Percentiles rank a stretch among this genome's conserved stretches.
Conservation (phyloP, 2,888 invertebrate species). For the Dyspetes luteomarginatus region DNA sequence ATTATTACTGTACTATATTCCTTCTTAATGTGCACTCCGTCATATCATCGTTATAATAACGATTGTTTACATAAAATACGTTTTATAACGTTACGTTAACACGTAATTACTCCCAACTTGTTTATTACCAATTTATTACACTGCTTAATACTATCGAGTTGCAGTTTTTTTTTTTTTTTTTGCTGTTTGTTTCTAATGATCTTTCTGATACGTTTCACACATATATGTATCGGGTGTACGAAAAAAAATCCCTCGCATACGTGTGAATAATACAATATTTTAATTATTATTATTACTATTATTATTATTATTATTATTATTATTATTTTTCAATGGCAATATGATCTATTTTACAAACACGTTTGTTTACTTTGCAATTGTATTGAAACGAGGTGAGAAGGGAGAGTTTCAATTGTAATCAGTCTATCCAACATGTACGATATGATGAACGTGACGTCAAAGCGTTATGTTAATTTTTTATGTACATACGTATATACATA, state of each 20-base stretch:
- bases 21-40: too few relatives aligned
- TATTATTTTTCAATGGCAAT: constrained; percentile 39
- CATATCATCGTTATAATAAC: constrained; percentile 39
- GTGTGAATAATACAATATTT: constrained; percentile 39
- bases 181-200: constrained; percentile 37
- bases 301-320: too few relatives aligned
- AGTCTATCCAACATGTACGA: constrained; percentile 74
- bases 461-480: constrained; percentile 81
- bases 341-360: constrained; percentile 44
- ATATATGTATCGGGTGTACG: constrained; percentile 31
- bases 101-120: constrained; percentile 36
- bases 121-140: constrained; percentile 47
- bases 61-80: constrained; percentile 24
- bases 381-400: constrained; percentile 48
- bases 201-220: constrained; percentile 31
- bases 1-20: too few relatives aligned
- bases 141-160: constrained; percentile 39
- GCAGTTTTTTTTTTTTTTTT: constrained; percentile 25
- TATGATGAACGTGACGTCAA: constrained; percentile 77
- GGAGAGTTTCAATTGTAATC: constrained; percentile 74
- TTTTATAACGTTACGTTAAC: too few relatives aligned
- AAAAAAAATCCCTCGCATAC: constrained; percentile 31
- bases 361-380: constrained; percentile 47
- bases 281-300: too few relatives aligned
- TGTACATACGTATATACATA: constrained; percentile 80